Evolutionary conservation across 2,888 invertebrate genomes (phyloP).

Genomic region (Standfussiana lucernea): DNA sequence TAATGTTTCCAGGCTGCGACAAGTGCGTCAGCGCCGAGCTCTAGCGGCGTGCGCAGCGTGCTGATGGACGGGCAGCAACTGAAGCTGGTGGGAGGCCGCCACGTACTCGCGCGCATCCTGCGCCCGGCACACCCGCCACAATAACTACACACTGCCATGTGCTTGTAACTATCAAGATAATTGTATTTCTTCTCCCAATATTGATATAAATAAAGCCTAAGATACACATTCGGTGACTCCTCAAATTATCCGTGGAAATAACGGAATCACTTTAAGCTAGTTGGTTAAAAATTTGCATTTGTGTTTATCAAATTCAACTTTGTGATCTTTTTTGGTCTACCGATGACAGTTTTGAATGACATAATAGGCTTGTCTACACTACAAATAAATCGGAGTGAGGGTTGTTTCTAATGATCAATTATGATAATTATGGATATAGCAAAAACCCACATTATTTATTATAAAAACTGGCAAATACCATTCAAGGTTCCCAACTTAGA

Average conservation of each 20-base stretch:
- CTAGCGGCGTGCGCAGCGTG: conserved; percentile 84
- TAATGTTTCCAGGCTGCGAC: conserved; percentile 72
- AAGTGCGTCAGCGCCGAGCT: conserved; percentile 73
- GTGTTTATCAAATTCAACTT: neutral
- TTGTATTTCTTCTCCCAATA: neutral
- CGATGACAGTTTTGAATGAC: neutral
- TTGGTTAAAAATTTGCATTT: neutral
- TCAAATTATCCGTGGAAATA: neutral
- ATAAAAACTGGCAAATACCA: neutral
- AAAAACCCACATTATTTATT: neutral
- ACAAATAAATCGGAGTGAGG: neutral
- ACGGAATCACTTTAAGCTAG: no score
- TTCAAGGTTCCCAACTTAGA: neutral
- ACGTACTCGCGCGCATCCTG: conserved; percentile 85
- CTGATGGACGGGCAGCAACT: conserved; percentile 88
- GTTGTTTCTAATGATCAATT: neutral
- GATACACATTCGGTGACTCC: conserved; percentile 4
- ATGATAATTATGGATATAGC: neutral
- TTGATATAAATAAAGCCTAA: neutral
- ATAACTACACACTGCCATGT: conserved; percentile 53
- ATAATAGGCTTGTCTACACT: neutral
- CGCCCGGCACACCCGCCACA: conserved; percentile 84
- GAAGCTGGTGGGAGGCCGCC: conserved; percentile 86
- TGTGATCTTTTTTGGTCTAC: neutral
- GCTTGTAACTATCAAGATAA: conserved; percentile 24